Evolutionary conservation across 2,888 invertebrate species (phyloP).

Genomic region (Eutolmus rufibarbis): DNA sequence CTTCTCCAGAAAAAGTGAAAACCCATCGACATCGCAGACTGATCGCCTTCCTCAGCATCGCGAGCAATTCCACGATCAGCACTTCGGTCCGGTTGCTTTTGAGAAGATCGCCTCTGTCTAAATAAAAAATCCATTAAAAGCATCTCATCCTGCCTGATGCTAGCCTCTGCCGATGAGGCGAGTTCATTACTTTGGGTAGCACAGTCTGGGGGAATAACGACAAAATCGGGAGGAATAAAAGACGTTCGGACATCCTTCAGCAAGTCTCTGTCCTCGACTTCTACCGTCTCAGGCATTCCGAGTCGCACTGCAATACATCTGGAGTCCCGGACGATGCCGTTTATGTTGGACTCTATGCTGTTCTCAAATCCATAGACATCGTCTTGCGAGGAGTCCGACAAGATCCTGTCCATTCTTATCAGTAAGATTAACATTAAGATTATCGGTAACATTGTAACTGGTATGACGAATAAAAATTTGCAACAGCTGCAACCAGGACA

Average conservation of each 20-base stretch:
- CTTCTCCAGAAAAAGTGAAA: constrained; percentile 68
- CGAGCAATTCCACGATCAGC: not conserved
- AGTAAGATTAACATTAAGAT: constrained; percentile 57
- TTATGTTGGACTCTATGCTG: not conserved
- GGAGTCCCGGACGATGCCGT: constrained; percentile 50
- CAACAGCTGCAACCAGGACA: constrained; percentile 62
- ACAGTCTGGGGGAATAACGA: constrained; percentile 63
- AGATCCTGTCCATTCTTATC: constrained; percentile 55
- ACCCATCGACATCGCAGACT: not conserved
- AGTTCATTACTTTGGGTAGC: constrained; percentile 48
- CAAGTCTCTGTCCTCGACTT: constrained; percentile 68
- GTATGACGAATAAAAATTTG: constrained; percentile 60
- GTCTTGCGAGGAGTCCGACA: not conserved
- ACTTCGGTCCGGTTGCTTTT: not conserved
- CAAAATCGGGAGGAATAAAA: constrained; percentile 67
- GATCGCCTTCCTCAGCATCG: not conserved
- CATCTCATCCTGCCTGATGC: constrained; percentile 6
- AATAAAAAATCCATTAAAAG: constrained; percentile 8
- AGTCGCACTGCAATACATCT: constrained; percentile 57
- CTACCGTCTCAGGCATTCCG: constrained; percentile 54
- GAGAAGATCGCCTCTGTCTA: constrained; percentile 11
- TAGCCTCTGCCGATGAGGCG: not conserved
- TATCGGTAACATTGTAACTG: constrained; percentile 60
- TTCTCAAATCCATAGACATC: constrained; percentile 1
- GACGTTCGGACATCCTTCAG: constrained; percentile 71